phyloP scores from a whole-genome alignment of 2,797 vertebrate species.

The Siniperca undulata region DNA sequence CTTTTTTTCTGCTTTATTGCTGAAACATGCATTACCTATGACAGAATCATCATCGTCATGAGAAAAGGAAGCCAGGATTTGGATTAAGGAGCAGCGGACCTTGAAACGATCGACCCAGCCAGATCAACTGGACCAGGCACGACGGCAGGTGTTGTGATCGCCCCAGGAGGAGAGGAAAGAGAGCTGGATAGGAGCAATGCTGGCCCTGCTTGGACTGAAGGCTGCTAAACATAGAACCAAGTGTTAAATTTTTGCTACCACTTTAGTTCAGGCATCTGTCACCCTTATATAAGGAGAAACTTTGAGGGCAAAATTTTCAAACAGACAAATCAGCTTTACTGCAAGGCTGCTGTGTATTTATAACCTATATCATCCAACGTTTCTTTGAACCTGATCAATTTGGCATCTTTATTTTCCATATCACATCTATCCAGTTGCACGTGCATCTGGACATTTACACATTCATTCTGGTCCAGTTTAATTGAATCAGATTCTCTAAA shows the following conservation, averaged over 20 bases:
- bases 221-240: no score
- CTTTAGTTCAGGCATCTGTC: not conserved
- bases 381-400: not conserved
- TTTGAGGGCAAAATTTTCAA: not conserved
- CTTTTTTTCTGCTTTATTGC: no score
- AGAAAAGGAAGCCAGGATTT: no score
- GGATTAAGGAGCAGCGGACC: no score
- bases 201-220: no score
- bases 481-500: constrained; percentile 60
- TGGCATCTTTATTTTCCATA: not conserved
- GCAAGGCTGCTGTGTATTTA: constrained; percentile 17
- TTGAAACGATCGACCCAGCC: no score
- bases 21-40: no score
- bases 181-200: no score
- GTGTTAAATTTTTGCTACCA: not conserved
- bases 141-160: no score
- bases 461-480: constrained; percentile 48
- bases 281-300: not conserved
- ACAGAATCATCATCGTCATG: no score
- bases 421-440: not conserved
- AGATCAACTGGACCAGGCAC: no score
- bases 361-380: not conserved
- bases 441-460: constrained; percentile 47
- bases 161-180: no score
- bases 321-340: not conserved